phyloP scores from a whole-genome alignment of 2,113 vertebrate species.

The Neolamprologus caudopunctatus region DNA sequence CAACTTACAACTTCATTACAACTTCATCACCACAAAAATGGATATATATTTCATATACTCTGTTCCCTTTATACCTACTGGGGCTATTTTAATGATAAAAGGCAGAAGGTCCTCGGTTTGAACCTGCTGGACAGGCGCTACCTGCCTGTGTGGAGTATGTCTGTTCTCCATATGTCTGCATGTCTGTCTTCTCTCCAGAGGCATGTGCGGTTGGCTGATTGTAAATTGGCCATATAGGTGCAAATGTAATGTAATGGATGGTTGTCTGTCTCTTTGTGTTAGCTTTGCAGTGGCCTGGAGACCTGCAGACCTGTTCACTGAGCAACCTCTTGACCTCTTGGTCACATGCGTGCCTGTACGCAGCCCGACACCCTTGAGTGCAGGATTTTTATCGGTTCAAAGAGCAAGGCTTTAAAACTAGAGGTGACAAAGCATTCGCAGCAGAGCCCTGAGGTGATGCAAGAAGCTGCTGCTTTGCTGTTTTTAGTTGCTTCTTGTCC shows the following conservation, averaged over 20 bases:
- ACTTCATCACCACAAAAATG: neutral
- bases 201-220: neutral
- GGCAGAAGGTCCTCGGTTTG: neutral
- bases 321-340: neutral
- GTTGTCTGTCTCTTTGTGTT: neutral
- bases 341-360: neutral
- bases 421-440: neutral
- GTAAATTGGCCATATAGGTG: neutral
- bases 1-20: neutral
- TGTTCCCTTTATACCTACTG: neutral
- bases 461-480: neutral
- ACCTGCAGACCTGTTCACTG: neutral
- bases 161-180: neutral
- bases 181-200: neutral
- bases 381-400: neutral
- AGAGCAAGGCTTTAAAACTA: neutral
- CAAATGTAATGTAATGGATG: neutral
- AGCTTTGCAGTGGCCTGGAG: neutral
- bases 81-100: neutral
- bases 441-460: neutral
- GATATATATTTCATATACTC: neutral
- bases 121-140: neutral
- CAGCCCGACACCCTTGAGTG: neutral
- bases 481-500: neutral
- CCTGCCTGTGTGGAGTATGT: neutral